phyloP scores from a whole-genome alignment of 2,113 vertebrate genomes.

The Ceyx melanurus region DNA sequence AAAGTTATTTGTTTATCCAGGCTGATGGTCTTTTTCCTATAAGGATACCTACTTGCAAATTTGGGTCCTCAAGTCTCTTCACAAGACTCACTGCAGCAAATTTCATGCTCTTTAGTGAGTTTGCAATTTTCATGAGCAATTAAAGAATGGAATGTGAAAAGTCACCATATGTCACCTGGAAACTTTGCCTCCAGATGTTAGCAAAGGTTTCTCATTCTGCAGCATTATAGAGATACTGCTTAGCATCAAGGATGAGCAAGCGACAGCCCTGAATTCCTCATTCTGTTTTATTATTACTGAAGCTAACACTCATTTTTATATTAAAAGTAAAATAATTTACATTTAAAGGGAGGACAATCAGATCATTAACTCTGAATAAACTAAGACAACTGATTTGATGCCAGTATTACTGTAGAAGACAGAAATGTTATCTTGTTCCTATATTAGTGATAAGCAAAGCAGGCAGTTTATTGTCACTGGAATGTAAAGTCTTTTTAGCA shows the following conservation, averaged over 20 bases:
- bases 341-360: neutral
- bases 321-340: neutral
- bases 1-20: neutral
- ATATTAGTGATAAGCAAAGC: neutral
- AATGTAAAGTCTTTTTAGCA: neutral
- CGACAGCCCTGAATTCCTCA: neutral
- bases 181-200: neutral
- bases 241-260: neutral
- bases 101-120: neutral
- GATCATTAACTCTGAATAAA: neutral
- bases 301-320: neutral
- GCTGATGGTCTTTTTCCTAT: neutral
- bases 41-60: neutral
- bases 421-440: neutral
- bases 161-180: neutral
- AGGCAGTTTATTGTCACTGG: neutral
- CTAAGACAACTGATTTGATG: neutral
- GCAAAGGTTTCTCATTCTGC: neutral
- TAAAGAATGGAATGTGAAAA: neutral
- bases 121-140: neutral
- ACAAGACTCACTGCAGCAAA: neutral
- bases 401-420: neutral
- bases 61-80: neutral
- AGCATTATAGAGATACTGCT: neutral
- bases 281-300: neutral